A percentile compares a stretch with the other conserved stretches of the same genome.
These are phyloP conservation scores for Acomys russatus DNA, from an alignment of 2,797 vertebrate species.

Conservation along the genomic window DNA sequence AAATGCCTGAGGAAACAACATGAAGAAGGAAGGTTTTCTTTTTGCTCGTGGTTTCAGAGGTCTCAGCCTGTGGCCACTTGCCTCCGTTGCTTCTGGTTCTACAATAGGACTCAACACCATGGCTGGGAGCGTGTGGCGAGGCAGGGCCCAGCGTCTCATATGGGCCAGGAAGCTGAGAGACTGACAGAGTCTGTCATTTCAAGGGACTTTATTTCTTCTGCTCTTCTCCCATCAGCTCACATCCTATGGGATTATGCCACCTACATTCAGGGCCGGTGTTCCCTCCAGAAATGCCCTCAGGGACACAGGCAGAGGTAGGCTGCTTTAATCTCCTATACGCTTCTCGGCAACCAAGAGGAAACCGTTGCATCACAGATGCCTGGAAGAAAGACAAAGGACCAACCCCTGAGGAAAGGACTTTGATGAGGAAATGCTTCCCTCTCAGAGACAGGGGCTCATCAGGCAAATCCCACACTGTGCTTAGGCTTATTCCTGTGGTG, in stretches of 20 bases:
- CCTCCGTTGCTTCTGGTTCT: not conserved
- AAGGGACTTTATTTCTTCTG: not conserved
- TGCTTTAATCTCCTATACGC: not conserved
- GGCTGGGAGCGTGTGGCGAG: not conserved
- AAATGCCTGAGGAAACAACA: not conserved
- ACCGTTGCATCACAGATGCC: not conserved
- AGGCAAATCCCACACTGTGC: too few species aligned
- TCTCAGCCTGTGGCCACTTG: not conserved
- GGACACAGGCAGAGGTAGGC: not conserved
- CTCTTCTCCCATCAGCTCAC: too few species aligned
- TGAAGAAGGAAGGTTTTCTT: not conserved
- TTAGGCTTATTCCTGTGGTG: not conserved
- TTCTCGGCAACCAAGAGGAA: not conserved
- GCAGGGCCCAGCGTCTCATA: not conserved
- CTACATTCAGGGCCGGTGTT: not conserved
- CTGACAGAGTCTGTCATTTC: too few species aligned
- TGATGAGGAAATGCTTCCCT: not conserved
- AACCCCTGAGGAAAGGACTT: not conserved
- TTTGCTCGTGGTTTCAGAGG: not conserved
- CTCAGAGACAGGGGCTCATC: not conserved
- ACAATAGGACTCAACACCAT: not conserved
- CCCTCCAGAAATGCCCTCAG: not conserved
- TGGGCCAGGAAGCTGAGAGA: not conserved
- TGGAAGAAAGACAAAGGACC: not conserved
- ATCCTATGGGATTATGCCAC: not conserved